phyloP scores from a whole-genome alignment of 2,888 invertebrate species.

The Idaea dimidiata region DNA sequence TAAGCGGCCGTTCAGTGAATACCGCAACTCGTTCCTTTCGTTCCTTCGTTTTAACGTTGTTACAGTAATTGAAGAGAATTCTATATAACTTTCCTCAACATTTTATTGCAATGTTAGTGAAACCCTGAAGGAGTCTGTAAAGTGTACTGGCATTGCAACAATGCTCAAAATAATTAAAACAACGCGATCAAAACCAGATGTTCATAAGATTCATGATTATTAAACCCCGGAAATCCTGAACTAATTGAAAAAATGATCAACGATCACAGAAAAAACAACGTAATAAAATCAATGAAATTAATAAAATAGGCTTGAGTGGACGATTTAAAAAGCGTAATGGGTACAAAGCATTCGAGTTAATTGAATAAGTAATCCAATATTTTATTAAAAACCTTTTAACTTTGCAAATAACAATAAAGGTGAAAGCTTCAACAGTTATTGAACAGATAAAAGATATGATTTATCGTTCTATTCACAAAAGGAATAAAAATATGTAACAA shows the following conservation, averaged over 20 bases:
- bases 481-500: conserved; percentile 6
- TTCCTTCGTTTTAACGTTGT: conserved; percentile 25
- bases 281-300: conserved; percentile 6
- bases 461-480: background rate
- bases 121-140: too few species aligned
- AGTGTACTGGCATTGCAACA: too few species aligned
- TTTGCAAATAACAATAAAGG: background rate
- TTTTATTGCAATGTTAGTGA: too few species aligned
- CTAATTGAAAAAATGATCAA: conserved; percentile 11
- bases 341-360: background rate
- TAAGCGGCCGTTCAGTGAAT: conserved; percentile 28
- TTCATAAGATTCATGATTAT: too few species aligned
- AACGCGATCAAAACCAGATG: too few species aligned
- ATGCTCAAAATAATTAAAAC: too few species aligned
- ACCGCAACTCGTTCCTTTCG: conserved; percentile 27
- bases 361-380: background rate
- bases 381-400: background rate
- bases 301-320: background rate
- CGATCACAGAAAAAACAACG: background rate
- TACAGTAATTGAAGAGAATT: conserved; percentile 29
- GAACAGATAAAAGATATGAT: background rate
- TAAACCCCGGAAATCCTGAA: too few species aligned
- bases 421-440: background rate
- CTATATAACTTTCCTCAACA: conserved; percentile 7
- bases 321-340: background rate